Percentiles rank a stretch among this genome's conserved stretches.
Conservation (phyloP, 2,888 invertebrate species). For the Thera obeliscata region DNA sequence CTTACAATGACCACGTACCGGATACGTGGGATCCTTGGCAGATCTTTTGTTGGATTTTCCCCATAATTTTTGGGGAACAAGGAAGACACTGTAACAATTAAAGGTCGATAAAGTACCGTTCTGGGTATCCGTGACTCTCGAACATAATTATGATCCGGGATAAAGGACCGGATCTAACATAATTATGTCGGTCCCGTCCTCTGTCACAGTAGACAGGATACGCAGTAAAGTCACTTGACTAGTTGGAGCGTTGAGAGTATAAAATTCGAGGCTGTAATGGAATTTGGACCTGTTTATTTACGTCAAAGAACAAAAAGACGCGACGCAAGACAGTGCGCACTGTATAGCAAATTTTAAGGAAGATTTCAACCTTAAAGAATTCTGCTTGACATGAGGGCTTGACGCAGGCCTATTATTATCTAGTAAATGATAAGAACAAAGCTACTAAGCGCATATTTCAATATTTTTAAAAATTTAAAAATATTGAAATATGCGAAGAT, state of each 20-base stretch:
- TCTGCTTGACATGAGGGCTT: too few species aligned
- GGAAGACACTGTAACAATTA: slow-evolving; percentile 35
- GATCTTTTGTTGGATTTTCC: slow-evolving; percentile 13
- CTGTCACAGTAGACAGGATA: slow-evolving; percentile 20
- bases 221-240: slow-evolving; percentile 17
- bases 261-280: not conserved
- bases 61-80: slow-evolving; percentile 31
- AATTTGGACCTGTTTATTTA: not conserved
- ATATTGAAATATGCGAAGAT: too few species aligned
- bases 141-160: slow-evolving; percentile 65
- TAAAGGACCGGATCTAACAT: slow-evolving; percentile 62
- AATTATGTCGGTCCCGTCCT: slow-evolving; percentile 51
- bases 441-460: too few species aligned
- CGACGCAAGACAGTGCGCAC: too few species aligned
- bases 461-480: too few species aligned
- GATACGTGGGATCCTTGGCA: slow-evolving; percentile 1
- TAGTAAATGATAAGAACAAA: too few species aligned
- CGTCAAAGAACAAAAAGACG: too few species aligned
- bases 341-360: too few species aligned
- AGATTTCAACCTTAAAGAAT: too few species aligned
- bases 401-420: too few species aligned
- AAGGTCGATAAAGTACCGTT: slow-evolving; percentile 34
- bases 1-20: not conserved
- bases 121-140: slow-evolving; percentile 35
- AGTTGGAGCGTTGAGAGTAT: not conserved